Evolutionary conservation across 1,140 invertebrate species (phyloP).

Genomic region (Drosophila littoralis): DNA sequence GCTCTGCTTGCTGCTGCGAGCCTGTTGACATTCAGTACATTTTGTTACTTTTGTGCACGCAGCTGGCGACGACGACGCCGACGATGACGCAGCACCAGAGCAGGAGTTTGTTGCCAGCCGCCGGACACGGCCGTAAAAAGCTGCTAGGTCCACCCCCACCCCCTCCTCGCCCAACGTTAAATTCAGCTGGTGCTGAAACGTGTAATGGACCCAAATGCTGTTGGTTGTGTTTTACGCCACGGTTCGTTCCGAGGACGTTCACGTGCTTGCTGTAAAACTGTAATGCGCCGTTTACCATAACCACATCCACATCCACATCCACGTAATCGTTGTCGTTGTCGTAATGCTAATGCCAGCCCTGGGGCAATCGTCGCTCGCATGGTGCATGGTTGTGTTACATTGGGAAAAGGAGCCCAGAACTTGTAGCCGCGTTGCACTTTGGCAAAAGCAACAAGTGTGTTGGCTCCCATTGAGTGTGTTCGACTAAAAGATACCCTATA

Average conservation of each 20-base stretch:
- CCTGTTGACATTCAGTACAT: conserved; percentile 84
- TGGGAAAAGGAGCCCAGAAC: conserved; percentile 84
- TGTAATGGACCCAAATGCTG: conserved; percentile 19
- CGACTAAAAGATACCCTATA: not conserved
- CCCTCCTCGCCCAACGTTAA: not conserved
- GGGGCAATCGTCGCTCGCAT: conserved; percentile 77
- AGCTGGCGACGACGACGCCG: conserved; percentile 50
- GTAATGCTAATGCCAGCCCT: conserved; percentile 66
- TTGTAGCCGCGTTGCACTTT: conserved; percentile 73
- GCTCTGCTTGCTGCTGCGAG: conserved; percentile 63
- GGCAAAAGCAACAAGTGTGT: conserved; percentile 33
- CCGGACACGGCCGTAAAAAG: conserved; percentile 31
- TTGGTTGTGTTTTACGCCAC: conserved; percentile 1
- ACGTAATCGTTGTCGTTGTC: conserved; percentile 61
- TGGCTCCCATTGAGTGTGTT: not conserved
- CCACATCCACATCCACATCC: conserved; percentile 41
- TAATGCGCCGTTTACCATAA: conserved; percentile 16
- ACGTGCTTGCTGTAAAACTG: conserved; percentile 39
- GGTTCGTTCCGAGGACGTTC: conserved; percentile 9
- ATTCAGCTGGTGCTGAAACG: conserved; percentile 3
- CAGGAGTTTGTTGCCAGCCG: conserved; percentile 14
- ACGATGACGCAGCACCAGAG: conserved; percentile 31
- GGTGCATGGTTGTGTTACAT: conserved; percentile 84
- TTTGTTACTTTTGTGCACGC: conserved; percentile 84
- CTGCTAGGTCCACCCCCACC: not conserved